phyloP scores from a whole-genome alignment of 2,888 invertebrate species.

The Drosophila kuntzei region DNA sequence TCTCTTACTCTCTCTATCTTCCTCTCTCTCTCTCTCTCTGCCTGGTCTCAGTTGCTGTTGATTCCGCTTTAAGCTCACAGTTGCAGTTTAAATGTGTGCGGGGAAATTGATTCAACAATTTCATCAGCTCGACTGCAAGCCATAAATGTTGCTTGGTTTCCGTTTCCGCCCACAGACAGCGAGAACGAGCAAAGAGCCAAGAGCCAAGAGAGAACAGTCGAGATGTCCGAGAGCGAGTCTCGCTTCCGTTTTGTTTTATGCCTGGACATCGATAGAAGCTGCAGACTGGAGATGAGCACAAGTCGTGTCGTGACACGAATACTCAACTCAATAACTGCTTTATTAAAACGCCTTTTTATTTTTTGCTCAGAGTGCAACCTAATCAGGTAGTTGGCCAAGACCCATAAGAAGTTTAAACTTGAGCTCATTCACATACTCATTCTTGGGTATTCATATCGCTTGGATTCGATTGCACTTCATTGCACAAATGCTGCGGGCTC shows the following conservation, averaged over 20 bases:
- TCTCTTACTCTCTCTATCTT: background rate
- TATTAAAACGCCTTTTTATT: background rate
- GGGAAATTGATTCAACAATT: conserved; percentile 67
- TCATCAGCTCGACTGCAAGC: conserved; percentile 43
- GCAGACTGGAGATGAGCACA: conserved; percentile 27
- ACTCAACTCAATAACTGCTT: background rate
- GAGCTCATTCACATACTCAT: background rate
- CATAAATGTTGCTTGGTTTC: conserved; percentile 62
- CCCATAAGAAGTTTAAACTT: background rate
- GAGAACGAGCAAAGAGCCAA: conserved; percentile 2
- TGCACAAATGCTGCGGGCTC: conserved; percentile 64
- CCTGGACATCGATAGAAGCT: conserved; percentile 8
- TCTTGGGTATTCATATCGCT: conserved; percentile 41
- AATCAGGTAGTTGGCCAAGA: conserved; percentile 21
- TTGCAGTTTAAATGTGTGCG: conserved; percentile 50
- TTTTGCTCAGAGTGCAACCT: background rate
- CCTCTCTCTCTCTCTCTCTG: background rate
- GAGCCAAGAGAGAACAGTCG: background rate
- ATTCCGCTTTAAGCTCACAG: conserved; percentile 41
- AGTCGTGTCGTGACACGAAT: conserved; percentile 34
- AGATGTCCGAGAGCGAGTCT: conserved; percentile 21
- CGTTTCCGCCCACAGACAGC: conserved; percentile 56
- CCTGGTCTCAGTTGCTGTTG: conserved; percentile 18
- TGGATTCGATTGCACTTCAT: conserved; percentile 74
- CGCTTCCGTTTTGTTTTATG: conserved; percentile 65